Percentiles rank a stretch among this genome's conserved stretches.
phyloP scores from a whole-genome alignment of 2,888 invertebrate genomes.

The Limenitis camilla region DNA sequence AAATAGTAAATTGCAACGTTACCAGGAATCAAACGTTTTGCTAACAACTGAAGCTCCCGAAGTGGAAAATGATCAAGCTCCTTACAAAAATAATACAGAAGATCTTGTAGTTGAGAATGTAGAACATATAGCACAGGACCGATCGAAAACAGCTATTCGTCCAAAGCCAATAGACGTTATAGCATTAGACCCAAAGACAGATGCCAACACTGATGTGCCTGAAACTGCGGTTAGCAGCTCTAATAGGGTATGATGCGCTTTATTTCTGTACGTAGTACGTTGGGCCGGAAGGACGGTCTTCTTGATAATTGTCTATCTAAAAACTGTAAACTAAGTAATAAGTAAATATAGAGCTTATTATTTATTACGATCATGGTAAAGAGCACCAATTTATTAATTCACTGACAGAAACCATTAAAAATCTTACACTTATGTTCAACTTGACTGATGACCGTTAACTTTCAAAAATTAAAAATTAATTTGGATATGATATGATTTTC shows the following conservation, averaged over 20 bases:
- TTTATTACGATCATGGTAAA: too few relatives aligned
- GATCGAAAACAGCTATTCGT: constrained; percentile 44
- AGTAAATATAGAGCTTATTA: too few relatives aligned
- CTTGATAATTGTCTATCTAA: too few relatives aligned
- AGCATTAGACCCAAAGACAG: constrained; percentile 69
- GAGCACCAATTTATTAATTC: too few relatives aligned
- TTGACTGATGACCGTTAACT: too few relatives aligned
- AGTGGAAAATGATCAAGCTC: constrained; percentile 53
- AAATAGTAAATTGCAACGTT: not conserved
- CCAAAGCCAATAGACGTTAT: constrained; percentile 74
- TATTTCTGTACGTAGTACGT: too few relatives aligned
- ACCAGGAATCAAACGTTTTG: constrained; percentile 49
- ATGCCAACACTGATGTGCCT: constrained; percentile 62
- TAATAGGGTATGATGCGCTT: constrained; percentile 68
- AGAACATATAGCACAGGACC: constrained; percentile 9
- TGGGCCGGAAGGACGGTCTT: too few relatives aligned
- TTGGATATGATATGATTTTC: too few relatives aligned
- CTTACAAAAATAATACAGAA: constrained; percentile 16
- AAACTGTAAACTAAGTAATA: too few relatives aligned
- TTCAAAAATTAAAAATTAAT: too few relatives aligned
- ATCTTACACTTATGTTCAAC: too few relatives aligned
- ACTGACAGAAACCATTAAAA: too few relatives aligned
- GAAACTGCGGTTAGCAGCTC: constrained; percentile 77
- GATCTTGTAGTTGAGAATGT: constrained; percentile 3
- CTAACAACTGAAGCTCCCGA: constrained; percentile 49